phyloP scores from a whole-genome alignment of 2,888 invertebrate genomes.

The Bombylius discolor region DNA sequence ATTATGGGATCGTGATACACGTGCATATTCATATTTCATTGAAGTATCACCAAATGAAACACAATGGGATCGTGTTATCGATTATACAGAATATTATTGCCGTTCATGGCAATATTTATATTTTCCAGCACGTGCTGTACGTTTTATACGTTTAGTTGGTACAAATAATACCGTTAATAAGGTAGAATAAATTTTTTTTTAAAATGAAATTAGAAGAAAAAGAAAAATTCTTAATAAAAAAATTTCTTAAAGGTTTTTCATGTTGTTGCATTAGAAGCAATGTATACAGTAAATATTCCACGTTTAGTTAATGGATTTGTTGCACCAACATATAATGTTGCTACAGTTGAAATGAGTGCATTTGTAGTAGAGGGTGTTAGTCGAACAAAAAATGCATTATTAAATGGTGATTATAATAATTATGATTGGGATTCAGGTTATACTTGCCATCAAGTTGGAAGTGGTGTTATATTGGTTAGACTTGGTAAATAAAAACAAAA shows the following conservation, averaged over 20 bases:
- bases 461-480: slow-evolving; percentile 89
- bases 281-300: slow-evolving; percentile 65
- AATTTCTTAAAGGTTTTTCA: slow-evolving; percentile 56
- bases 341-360: slow-evolving; percentile 79
- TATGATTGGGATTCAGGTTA: slow-evolving; percentile 99
- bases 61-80: slow-evolving; percentile 88
- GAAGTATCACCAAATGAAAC: slow-evolving; percentile 91
- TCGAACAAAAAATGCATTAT: slow-evolving; percentile 81
- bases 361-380: slow-evolving; percentile 93
- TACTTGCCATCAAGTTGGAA: slow-evolving; percentile 91
- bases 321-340: slow-evolving; percentile 81
- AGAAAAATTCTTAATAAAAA: neutral
- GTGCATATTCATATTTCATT: slow-evolving; percentile 41
- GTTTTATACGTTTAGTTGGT: slow-evolving; percentile 69
- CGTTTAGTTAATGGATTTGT: slow-evolving; percentile 61
- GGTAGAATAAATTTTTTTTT: slow-evolving; percentile 35
- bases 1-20: slow-evolving; percentile 86
- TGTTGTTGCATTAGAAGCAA: slow-evolving; percentile 82
- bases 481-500: slow-evolving; percentile 42
- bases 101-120: slow-evolving; percentile 94
- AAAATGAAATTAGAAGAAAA: neutral
- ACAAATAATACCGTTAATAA: slow-evolving; percentile 92
- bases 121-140: slow-evolving; percentile 79
- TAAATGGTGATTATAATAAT: slow-evolving; percentile 88
- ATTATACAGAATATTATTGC: slow-evolving; percentile 84